phyloP scores from a whole-genome alignment of 2,797 vertebrate species.

The Enteromius paludinosus region DNA sequence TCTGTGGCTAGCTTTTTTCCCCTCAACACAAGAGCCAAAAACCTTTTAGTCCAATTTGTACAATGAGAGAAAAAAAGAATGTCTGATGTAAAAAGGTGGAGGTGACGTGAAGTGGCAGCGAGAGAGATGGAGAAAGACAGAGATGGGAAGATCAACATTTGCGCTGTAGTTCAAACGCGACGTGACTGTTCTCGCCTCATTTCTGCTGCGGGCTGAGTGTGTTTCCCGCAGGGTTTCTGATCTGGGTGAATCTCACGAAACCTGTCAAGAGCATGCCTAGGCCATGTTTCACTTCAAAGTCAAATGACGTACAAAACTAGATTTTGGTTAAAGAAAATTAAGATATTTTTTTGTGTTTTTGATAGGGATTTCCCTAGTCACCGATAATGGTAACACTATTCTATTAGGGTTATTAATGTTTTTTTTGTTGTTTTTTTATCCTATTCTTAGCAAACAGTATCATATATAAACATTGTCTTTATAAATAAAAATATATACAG shows the following conservation, averaged over 20 bases:
- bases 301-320: not conserved
- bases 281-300: not conserved
- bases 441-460: not conserved
- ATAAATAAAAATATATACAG: not conserved
- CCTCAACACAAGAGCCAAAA: slow-evolving; percentile 42
- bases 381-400: not conserved
- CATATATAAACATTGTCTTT: not conserved
- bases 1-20: slow-evolving; percentile 31
- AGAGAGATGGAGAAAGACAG: slow-evolving; percentile 14
- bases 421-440: not conserved
- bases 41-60: slow-evolving; percentile 61
- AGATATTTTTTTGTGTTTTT: not conserved
- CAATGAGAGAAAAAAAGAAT: slow-evolving; percentile 34
- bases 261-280: not conserved
- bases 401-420: no score
- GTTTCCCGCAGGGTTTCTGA: slow-evolving; percentile 40
- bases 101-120: slow-evolving; percentile 53
- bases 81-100: slow-evolving; percentile 50
- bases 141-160: slow-evolving; percentile 11
- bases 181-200: slow-evolving; percentile 45
- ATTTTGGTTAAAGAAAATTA: slow-evolving; percentile 11
- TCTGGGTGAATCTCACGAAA: slow-evolving; percentile 33
- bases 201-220: slow-evolving; percentile 48
- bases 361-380: not conserved
- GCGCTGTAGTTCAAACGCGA: slow-evolving; percentile 49